A percentile compares a stretch with the other conserved stretches of the same genome.
Evolutionary conservation across 2,888 invertebrate species (phyloP).

Genomic region (Argynnis bischoffii): DNA sequence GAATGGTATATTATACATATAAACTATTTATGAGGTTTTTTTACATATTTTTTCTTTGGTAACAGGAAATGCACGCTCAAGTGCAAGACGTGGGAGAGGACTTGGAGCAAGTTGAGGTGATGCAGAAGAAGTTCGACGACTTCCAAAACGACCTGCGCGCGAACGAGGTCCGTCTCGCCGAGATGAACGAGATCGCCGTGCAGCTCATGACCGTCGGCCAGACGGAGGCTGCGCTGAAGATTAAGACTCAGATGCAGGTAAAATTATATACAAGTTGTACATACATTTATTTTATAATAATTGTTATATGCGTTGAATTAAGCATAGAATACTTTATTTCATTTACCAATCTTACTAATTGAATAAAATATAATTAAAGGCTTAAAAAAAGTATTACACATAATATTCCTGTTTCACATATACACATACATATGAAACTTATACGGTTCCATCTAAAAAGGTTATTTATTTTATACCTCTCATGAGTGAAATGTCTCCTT

Average conservation of each 20-base stretch:
- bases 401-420: no score
- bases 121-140: slow-evolving; percentile 99
- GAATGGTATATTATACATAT: no score
- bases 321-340: no score
- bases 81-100: slow-evolving; percentile 98
- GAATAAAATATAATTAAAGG: no score
- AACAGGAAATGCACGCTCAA: slow-evolving; percentile 95
- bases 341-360: no score
- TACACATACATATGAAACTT: no score
- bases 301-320: no score
- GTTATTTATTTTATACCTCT: no score
- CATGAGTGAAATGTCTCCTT: no score
- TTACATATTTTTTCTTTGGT: not conserved
- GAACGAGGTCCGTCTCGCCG: slow-evolving; percentile 98
- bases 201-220: slow-evolving; percentile 98
- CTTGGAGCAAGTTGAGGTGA: slow-evolving; percentile 98
- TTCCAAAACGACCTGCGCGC: slow-evolving; percentile 98
- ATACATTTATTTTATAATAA: no score
- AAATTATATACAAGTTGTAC: slow-evolving; percentile 16
- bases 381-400: no score
- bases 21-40: not conserved
- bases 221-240: slow-evolving; percentile 99
- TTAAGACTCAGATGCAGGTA: slow-evolving; percentile 98
- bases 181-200: slow-evolving; percentile 99
- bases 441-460: no score